phyloP scores from a whole-genome alignment of 2,888 invertebrate genomes.

The Rhorus exstirpatorius region DNA sequence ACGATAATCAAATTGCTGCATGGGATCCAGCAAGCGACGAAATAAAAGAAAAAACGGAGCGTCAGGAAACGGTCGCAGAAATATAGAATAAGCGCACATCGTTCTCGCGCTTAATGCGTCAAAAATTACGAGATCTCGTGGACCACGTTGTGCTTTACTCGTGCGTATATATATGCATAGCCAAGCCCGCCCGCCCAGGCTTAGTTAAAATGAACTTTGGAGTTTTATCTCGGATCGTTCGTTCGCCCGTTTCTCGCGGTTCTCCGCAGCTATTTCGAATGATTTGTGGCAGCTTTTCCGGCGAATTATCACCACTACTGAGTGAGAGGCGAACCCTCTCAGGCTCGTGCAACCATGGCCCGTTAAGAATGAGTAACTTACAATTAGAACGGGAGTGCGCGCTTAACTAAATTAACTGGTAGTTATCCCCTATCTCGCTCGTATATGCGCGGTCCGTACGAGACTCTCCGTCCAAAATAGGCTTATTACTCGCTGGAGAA shows the following conservation, averaged over 20 bases:
- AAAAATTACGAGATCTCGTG: conserved; percentile 62
- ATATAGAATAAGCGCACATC: conserved; percentile 64
- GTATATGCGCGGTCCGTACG: conserved; percentile 23
- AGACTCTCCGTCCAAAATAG: conserved; percentile 42
- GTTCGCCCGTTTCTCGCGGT: conserved; percentile 33
- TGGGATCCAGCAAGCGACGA: background rate
- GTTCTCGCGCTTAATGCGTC: conserved; percentile 56
- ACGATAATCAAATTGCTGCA: conserved; percentile 12
- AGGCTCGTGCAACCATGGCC: conserved; percentile 16
- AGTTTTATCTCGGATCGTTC: conserved; percentile 67
- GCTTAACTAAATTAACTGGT: conserved; percentile 67
- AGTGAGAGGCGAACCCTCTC: conserved; percentile 15
- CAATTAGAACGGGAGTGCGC: conserved; percentile 61
- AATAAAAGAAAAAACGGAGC: conserved; percentile 16
- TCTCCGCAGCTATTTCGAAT: conserved; percentile 58
- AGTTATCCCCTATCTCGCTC: conserved; percentile 46
- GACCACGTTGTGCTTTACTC: conserved; percentile 21
- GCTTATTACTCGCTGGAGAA: conserved; percentile 62
- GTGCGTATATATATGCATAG: conserved; percentile 37
- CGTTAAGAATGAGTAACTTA: conserved; percentile 65
- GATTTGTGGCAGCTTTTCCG: conserved; percentile 66
- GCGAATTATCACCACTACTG: conserved; percentile 14
- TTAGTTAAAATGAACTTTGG: conserved; percentile 66
- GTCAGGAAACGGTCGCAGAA: conserved; percentile 39
- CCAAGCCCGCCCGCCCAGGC: conserved; percentile 32